Evolutionary conservation across 2,797 vertebrate species (phyloP).

Genomic region (Coranthus polyacanthus): DNA sequence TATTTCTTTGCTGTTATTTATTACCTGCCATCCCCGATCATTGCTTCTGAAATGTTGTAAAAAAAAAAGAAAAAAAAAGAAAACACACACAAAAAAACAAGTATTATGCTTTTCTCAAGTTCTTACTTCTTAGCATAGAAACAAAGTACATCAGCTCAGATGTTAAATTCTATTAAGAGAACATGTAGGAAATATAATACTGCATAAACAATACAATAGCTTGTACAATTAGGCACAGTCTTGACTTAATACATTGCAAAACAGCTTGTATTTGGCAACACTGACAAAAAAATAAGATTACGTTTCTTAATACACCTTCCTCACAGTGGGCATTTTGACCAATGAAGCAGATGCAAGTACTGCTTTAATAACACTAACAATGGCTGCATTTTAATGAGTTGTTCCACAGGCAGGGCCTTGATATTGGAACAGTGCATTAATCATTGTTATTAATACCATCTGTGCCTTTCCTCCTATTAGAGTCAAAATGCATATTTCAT

Average conservation of each 20-base stretch:
- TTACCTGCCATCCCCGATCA: not conserved
- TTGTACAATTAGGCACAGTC: too few species aligned
- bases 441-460: not conserved
- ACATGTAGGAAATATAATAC: too few species aligned
- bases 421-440: not conserved
- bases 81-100: not conserved
- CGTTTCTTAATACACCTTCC: not conserved
- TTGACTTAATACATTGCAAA: too few species aligned
- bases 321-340: not conserved
- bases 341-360: too few species aligned
- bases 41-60: not conserved
- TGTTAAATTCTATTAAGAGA: too few species aligned
- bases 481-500: constrained; percentile 1
- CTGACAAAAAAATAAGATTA: too few species aligned
- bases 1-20: not conserved
- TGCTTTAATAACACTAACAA: too few species aligned
- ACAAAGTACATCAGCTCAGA: too few species aligned
- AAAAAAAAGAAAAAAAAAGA: not conserved
- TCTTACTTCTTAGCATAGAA: too few species aligned
- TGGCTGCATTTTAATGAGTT: not conserved
- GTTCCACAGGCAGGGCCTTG: not conserved
- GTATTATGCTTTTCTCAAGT: too few species aligned
- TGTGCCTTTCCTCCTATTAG: not conserved
- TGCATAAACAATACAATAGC: too few species aligned
- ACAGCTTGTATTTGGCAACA: too few species aligned